phyloP scores from a whole-genome alignment of 1,140 invertebrate species.

The Platorchestia sp. region DNA sequence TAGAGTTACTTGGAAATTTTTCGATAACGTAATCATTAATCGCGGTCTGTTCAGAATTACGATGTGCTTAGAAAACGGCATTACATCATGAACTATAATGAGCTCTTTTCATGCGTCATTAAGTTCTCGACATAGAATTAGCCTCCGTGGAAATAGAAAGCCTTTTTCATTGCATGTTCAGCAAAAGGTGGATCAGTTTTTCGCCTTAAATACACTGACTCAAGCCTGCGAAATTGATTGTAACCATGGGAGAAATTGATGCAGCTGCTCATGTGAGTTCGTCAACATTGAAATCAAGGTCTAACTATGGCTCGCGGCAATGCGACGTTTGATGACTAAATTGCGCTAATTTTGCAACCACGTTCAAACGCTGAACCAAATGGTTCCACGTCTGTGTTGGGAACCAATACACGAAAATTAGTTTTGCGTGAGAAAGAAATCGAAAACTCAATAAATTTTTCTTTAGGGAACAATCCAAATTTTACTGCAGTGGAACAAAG shows the following conservation, averaged over 20 bases:
- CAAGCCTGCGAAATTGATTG: neutral
- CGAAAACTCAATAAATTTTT: neutral
- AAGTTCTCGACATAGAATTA: constrained; percentile 12
- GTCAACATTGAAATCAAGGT: neutral
- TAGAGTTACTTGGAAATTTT: neutral
- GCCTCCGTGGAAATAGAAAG: neutral
- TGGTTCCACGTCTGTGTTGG: neutral
- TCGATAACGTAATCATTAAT: neutral
- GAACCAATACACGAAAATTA: neutral
- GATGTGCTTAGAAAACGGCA: neutral
- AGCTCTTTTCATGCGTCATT: constrained; percentile 32
- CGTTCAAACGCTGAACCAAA: neutral
- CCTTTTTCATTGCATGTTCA: neutral
- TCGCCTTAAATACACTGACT: neutral
- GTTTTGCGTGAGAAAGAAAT: neutral
- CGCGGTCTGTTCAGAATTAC: neutral
- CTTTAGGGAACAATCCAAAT: neutral
- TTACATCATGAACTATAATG: neutral
- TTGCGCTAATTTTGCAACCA: neutral
- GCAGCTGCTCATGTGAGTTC: neutral
- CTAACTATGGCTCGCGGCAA: neutral
- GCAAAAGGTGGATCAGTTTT: constrained; percentile 1
- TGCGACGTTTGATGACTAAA: constrained; percentile 1
- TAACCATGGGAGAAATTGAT: neutral
- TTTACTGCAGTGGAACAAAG: neutral